phyloP scores from a whole-genome alignment of 2,113 vertebrate species.

The Sminthopsis crassicaudata region DNA sequence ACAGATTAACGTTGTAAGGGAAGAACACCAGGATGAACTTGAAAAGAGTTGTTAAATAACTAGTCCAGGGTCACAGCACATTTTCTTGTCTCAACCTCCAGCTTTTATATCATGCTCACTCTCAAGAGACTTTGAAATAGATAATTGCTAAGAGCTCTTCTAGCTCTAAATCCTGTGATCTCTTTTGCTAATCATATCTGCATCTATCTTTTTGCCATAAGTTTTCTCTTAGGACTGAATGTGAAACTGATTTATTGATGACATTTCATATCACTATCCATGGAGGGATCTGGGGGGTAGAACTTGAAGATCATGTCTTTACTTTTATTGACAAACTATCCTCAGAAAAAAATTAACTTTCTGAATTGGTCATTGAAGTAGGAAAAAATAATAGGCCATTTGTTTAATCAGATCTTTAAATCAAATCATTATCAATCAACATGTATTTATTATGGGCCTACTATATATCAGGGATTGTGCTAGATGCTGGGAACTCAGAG shows the following conservation, averaged over 20 bases:
- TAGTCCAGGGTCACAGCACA: neutral
- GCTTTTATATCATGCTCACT: neutral
- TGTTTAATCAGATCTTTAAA: slow-evolving; percentile 36
- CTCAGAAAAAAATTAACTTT: neutral
- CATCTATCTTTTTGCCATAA: neutral
- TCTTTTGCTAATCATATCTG: neutral
- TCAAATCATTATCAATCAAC: slow-evolving; percentile 9
- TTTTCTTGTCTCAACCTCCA: neutral
- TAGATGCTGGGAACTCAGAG: neutral
- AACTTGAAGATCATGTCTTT: slow-evolving; percentile 37
- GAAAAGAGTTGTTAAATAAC: neutral
- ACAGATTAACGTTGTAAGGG: neutral
- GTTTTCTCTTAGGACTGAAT: slow-evolving; percentile 19
- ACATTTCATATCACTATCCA: neutral
- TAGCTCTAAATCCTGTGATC: neutral
- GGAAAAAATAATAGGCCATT: neutral
- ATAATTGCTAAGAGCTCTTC: neutral
- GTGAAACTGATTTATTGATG: slow-evolving; percentile 47
- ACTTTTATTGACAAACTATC: slow-evolving; percentile 1
- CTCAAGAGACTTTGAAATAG: neutral
- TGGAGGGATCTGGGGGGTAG: neutral
- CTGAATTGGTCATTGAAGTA: slow-evolving; percentile 33
- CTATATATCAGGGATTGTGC: neutral
- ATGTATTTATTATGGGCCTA: neutral
- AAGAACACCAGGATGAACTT: too few species aligned